phyloP scores from a whole-genome alignment of 2,797 vertebrate genomes.

The Danio albolineatus region DNA sequence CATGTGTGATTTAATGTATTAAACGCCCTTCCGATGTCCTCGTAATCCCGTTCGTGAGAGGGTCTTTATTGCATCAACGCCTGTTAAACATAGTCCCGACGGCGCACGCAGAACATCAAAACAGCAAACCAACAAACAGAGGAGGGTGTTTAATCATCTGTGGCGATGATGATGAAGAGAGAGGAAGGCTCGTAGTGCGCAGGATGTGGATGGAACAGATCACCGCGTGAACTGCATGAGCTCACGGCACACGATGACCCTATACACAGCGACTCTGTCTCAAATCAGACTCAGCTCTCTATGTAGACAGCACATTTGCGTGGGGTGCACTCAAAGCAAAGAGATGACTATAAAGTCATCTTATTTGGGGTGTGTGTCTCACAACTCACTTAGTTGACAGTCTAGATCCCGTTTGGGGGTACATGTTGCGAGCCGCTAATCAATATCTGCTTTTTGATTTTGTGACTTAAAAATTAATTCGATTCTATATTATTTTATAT shows the following conservation, averaged over 20 bases:
- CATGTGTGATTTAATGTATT: neutral
- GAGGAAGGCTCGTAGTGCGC: neutral
- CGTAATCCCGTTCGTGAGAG: neutral
- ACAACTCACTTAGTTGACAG: neutral
- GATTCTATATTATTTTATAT: too few species aligned
- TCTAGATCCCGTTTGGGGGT: neutral
- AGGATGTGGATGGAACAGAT: conserved; percentile 2
- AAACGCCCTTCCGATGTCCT: conserved; percentile 19
- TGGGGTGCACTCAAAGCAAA: neutral
- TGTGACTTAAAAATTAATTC: too few species aligned
- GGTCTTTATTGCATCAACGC: neutral
- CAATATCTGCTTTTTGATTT: too few species aligned
- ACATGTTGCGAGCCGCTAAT: too few species aligned
- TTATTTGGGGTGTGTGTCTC: neutral
- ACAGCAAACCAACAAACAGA: neutral
- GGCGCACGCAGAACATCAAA: neutral
- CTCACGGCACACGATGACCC: conserved; percentile 26
- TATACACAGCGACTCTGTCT: conserved; percentile 16
- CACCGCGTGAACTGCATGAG: conserved; percentile 30
- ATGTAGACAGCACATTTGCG: neutral
- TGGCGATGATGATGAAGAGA: neutral
- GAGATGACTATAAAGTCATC: neutral
- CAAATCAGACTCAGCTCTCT: conserved; percentile 14
- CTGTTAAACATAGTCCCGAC: neutral
- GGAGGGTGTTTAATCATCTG: neutral